Conservation (phyloP, 2,113 vertebrate species). For the Mirza zaza region DNA sequence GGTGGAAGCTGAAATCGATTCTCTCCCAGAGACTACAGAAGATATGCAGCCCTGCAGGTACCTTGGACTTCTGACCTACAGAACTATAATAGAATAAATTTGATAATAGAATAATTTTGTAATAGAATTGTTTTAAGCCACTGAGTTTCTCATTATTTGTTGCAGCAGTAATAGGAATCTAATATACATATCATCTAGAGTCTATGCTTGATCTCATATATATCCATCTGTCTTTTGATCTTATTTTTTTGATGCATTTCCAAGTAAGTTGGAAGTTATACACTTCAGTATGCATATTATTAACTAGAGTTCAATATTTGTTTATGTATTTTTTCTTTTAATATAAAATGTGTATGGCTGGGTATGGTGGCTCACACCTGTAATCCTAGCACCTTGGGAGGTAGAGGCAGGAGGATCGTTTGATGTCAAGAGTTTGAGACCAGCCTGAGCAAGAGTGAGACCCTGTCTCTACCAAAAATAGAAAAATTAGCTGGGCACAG, state of each 20-base stretch:
- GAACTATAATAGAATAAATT: not conserved
- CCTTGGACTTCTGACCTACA: not conserved
- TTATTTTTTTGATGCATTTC: not conserved
- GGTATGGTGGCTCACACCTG: not conserved
- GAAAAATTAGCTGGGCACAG: not conserved
- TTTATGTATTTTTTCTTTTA: not conserved
- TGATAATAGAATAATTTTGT: not conserved
- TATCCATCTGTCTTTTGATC: not conserved
- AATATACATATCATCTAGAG: not conserved
- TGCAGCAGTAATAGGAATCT: not conserved
- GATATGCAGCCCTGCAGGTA: not conserved
- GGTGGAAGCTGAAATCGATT: not conserved
- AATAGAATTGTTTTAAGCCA: not conserved
- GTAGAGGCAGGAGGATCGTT: not conserved
- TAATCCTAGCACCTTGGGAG: not conserved
- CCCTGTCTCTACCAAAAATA: not conserved
- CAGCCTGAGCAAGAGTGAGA: not conserved
- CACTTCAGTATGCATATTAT: not conserved
- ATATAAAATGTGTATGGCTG: not conserved
- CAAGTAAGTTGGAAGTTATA: not conserved
- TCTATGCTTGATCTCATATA: not conserved
- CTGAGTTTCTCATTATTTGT: not conserved
- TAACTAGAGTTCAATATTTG: not conserved
- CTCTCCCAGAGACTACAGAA: not conserved
- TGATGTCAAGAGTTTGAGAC: not conserved